A percentile compares a stretch with the other conserved stretches of the same genome.
These are phyloP conservation scores for Rafetus swinhoei DNA, from an alignment of 2,113 vertebrate species.

Conservation along the genomic window DNA sequence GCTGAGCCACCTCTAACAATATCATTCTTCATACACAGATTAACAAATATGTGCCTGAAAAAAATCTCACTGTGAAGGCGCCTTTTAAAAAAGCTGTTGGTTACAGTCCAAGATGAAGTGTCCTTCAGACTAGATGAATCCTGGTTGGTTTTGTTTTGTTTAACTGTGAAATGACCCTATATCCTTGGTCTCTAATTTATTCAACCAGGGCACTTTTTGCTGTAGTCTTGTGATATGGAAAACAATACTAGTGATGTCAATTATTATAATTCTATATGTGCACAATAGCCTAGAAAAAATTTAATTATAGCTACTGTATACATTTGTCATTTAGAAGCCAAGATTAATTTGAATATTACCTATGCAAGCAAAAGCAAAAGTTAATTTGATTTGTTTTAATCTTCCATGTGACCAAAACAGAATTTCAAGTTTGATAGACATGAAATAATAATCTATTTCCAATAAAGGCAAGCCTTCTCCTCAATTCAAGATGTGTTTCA, in stretches of 20 bases:
- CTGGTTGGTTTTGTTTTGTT: background rate
- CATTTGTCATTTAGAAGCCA: conserved; percentile 47
- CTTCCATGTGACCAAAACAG: background rate
- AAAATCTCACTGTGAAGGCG: background rate
- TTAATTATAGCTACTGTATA: background rate
- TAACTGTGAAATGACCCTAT: background rate
- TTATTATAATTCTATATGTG: background rate
- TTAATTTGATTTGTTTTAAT: conserved; percentile 54
- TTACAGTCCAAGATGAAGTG: background rate
- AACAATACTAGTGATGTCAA: background rate
- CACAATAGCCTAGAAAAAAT: background rate
- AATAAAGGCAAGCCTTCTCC: background rate
- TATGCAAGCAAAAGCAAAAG: conserved; percentile 40
- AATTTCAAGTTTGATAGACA: background rate
- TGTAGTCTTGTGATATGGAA: background rate
- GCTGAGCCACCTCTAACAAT: background rate
- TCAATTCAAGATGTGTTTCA: background rate
- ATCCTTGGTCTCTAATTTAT: background rate
- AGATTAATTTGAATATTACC: conserved; percentile 7
- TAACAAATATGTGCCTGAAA: background rate
- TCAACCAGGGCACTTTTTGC: background rate
- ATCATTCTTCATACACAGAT: background rate
- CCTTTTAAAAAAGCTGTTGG: background rate
- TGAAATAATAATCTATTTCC: background rate
- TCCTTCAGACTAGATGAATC: background rate